Base-by-base conservation (phyloP, 1,140 invertebrate genomes). In the Tetramorium parvispinum region DNA sequence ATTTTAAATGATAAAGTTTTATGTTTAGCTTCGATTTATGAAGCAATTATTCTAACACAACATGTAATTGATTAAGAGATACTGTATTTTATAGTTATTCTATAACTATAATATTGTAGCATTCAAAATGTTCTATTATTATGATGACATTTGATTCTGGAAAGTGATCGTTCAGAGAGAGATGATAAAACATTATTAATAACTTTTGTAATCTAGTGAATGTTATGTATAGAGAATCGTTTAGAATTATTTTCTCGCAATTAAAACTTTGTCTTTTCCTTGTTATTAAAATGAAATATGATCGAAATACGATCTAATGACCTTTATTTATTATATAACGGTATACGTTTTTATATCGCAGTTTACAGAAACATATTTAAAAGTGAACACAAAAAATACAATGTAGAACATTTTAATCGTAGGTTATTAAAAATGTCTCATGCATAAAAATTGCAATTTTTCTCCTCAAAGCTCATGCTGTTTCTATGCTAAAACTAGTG, bases 251-350 rank as follows among this genome's bases (percentile, higher is more conserved):
- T 81, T 68, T 3, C 32, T 55, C 4, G 11, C n/a, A 40, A 53
- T 66, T 81, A 10, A 53, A 81, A 13, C 18, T 68, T 55, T 13
- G 18, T 63, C 18, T 59, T 57, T 57, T 55, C 6, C 37, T 77
- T 46, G 5, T 51, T 27, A 55, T 81, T 53, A 55, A 81, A 68
- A 40, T 40, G n/a, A 40, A 66, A 55, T 51, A 16, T 37, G 13
- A 18, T 51, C 16, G 13, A 18, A 18, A 51, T 51, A n/a, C 3
- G 18, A 32, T 51, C n/a, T 24, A 13, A 55, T 40, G 24, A 24
- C 13, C 11, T 81, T 68, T 18, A 40, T 68, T 53, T 68, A 66
- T 43, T 68, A 55, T 16, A 21, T 3, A 66, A 40, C 8, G n/a
- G 32, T n/a, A 40, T 65, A 37, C 8, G 7, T 66, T 66, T 66